These are phyloP conservation scores for Lottia gigantea DNA, from an alignment of 2,888 invertebrate species.

Conservation along the genomic window DNA sequence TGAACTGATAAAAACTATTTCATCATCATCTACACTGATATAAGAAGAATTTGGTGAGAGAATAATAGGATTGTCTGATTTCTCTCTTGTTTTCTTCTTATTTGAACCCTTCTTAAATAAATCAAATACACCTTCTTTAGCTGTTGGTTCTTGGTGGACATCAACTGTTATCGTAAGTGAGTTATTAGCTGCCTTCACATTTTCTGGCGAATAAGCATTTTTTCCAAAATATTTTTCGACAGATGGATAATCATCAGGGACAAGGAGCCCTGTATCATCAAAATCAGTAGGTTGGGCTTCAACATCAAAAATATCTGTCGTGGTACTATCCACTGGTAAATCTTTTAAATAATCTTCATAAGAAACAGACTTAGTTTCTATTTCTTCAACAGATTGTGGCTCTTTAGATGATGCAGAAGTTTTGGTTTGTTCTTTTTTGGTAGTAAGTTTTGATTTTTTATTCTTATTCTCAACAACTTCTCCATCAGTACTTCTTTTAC, in stretches of 20 bases:
- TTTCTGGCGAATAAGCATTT: not conserved
- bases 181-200: not conserved
- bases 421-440: not conserved
- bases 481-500: slow-evolving; percentile 6
- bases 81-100: slow-evolving; percentile 16
- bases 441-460: slow-evolving; percentile 13
- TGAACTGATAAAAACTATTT: slow-evolving; percentile 24
- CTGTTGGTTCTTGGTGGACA: slow-evolving; percentile 30
- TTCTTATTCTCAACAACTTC: slow-evolving; percentile 11
- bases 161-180: slow-evolving; percentile 31
- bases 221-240: slow-evolving; percentile 26
- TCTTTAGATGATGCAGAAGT: not conserved
- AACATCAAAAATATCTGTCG: not conserved
- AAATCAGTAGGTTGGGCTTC: not conserved
- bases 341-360: slow-evolving; percentile 24
- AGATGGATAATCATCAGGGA: slow-evolving; percentile 26
- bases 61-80: not conserved
- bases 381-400: slow-evolving; percentile 11
- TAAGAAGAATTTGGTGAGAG: slow-evolving; percentile 15
- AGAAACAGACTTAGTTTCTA: not conserved
- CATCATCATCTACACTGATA: slow-evolving; percentile 15
- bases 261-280: slow-evolving; percentile 13
- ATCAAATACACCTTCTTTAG: slow-evolving; percentile 22
- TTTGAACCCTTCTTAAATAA: slow-evolving; percentile 23
- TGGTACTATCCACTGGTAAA: slow-evolving; percentile 10